Evolutionary conservation across 2,797 vertebrate species (phyloP), one percentile per base, ranked within the genome.

Genomic region (Danio jaintianensis): DNA sequence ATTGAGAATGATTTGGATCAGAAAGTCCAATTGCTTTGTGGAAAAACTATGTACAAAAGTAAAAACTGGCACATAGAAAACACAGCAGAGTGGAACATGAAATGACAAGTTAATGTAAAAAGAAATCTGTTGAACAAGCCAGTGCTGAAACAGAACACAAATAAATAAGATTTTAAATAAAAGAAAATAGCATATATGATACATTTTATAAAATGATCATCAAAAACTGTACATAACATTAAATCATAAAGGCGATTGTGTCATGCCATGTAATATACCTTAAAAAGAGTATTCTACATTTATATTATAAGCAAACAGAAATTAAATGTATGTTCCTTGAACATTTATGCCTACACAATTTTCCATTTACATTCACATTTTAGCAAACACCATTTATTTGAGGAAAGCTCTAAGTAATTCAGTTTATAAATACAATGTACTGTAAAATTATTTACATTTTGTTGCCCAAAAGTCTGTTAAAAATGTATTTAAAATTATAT

Each of bases 111-210:
- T 53, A 15, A 66, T 47, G n/a, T 40, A 13, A 18, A n/a, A 36
- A 38, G 5, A 68, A 50, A 36, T 47, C 20, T 13, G 56, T 40
- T 29, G 10, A 42, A 71, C 36, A 55, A 40, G 68, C 68, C 68
- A 55, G 38, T 55, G 68, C 40, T 45, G n/a, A 58, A 74, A 59
- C 13, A 11, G 13, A 75, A 7, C 18, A 6, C 7, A 75, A 75
- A 75, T 75, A 75, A 75, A 75, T 62, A 75, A 12, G 8, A 0
- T 18, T 48, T 75, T 62, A 45, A 75, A 75, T 50, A 3, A 16
- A 47, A 58, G n/a, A n/a, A 52, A 74, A 74, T 18, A 5, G 29
- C 45, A 74, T 36, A 47, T 45, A 40, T 40, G 22, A 50, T 29
- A 55, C n/a, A 40, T 42, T 70, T 42, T 55, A 70, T 18, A 20